Conservation (phyloP, 2,797 vertebrate genomes). For the Hippoglossus hippoglossus region DNA sequence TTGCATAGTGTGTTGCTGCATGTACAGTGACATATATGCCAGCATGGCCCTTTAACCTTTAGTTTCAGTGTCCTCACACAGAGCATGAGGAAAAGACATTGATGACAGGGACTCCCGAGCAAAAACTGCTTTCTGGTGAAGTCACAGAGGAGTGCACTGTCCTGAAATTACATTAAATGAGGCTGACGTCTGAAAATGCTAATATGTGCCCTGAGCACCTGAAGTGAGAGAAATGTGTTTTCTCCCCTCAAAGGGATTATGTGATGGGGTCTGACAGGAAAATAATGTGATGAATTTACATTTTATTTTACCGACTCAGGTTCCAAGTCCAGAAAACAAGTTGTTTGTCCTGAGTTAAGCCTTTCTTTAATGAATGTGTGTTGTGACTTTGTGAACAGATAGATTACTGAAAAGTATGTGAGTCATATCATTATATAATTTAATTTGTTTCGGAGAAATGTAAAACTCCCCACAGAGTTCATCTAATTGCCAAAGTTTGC, state of each 20-base stretch:
- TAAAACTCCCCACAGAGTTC: no score
- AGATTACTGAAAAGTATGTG: neutral
- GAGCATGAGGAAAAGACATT: neutral
- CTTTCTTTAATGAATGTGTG: neutral
- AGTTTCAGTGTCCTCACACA: neutral
- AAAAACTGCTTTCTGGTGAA: constrained; percentile 15
- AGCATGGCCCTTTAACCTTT: constrained; percentile 22
- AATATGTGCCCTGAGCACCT: constrained; percentile 48
- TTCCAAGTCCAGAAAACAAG: constrained; percentile 15
- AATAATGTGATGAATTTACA: constrained; percentile 41
- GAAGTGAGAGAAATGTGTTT: constrained; percentile 47
- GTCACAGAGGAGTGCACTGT: constrained; percentile 26
- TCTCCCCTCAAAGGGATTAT: constrained; percentile 47
- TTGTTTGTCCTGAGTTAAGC: neutral
- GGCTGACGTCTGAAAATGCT: constrained; percentile 55
- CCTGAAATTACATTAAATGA: constrained; percentile 46
- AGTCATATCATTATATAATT: no score
- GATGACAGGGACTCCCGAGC: neutral
- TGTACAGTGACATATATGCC: neutral
- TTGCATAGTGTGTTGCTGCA: neutral
- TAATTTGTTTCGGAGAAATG: no score
- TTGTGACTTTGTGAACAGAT: neutral
- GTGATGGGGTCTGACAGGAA: constrained; percentile 35
- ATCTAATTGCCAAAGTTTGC: no score
- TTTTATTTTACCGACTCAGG: constrained; percentile 21